Evolutionary conservation across 2,797 vertebrate genomes (phyloP).

Genomic region (Benthosema pterotum): DNA sequence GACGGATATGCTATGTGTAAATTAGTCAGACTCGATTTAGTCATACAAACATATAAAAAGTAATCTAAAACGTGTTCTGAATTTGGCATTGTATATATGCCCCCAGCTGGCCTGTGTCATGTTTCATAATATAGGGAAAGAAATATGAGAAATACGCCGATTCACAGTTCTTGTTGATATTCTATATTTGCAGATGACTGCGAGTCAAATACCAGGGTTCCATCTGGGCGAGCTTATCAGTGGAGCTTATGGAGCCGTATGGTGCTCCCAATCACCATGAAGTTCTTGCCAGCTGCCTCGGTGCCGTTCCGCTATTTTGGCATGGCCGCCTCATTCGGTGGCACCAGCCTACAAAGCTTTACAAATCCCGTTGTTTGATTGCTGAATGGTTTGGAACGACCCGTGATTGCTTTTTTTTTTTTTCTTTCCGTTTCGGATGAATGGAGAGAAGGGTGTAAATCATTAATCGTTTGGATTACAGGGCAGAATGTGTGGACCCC

Average conservation of each 20-base stretch:
- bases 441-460: too few relatives aligned
- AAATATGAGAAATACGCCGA: too few relatives aligned
- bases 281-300: conserved; percentile 45
- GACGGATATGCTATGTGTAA: too few relatives aligned
- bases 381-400: background rate
- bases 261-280: conserved; percentile 44
- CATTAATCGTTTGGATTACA: too few relatives aligned
- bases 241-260: conserved; percentile 27
- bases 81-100: too few relatives aligned
- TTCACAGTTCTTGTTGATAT: background rate
- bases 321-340: conserved; percentile 50
- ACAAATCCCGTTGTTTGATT: background rate
- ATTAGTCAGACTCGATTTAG: too few relatives aligned
- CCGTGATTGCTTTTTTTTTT: background rate
- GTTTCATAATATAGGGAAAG: too few relatives aligned
- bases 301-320: conserved; percentile 38
- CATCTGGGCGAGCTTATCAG: conserved; percentile 22
- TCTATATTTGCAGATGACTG: conserved; percentile 26
- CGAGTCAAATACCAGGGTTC: conserved; percentile 19
- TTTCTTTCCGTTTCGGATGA: too few relatives aligned
- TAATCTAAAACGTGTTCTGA: background rate
- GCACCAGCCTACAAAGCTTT: background rate
- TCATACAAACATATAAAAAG: background rate
- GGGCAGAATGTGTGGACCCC: too few relatives aligned
- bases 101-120: too few relatives aligned